phyloP scores from a whole-genome alignment of 2,888 invertebrate species.

The Trachelus troglodyta region DNA sequence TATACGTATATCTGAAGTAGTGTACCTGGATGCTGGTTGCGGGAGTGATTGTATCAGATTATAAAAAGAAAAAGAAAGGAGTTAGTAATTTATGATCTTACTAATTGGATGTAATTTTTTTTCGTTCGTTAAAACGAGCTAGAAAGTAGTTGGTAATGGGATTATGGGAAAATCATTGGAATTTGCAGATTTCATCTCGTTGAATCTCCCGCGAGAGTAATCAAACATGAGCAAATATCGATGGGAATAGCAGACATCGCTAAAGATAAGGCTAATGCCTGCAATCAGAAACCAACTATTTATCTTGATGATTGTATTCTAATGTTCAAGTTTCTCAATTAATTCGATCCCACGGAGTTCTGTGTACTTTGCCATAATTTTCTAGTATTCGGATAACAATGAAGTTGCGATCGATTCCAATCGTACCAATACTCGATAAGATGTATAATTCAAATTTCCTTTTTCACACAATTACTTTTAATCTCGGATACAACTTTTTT shows the following conservation, averaged over 20 bases:
- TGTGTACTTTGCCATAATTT: constrained; percentile 36
- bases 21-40: neutral
- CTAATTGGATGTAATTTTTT: neutral
- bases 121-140: neutral
- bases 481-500: neutral
- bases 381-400: constrained; percentile 15
- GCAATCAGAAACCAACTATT: constrained; percentile 39
- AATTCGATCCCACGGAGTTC: constrained; percentile 43
- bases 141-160: neutral
- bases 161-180: neutral
- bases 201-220: neutral
- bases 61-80: neutral
- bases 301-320: constrained; percentile 50
- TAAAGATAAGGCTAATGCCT: constrained; percentile 43
- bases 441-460: neutral
- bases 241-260: constrained; percentile 12
- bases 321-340: constrained; percentile 57
- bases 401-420: neutral
- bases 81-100: neutral
- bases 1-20: neutral
- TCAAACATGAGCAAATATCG: neutral
- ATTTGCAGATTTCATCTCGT: neutral
- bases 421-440: neutral
- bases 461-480: neutral
- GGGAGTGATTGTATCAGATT: neutral